A percentile compares a stretch with the other conserved stretches of the same genome.
These are phyloP conservation scores for Gibbula magus DNA, from an alignment of 2,888 invertebrate species.

Conservation along the genomic window DNA sequence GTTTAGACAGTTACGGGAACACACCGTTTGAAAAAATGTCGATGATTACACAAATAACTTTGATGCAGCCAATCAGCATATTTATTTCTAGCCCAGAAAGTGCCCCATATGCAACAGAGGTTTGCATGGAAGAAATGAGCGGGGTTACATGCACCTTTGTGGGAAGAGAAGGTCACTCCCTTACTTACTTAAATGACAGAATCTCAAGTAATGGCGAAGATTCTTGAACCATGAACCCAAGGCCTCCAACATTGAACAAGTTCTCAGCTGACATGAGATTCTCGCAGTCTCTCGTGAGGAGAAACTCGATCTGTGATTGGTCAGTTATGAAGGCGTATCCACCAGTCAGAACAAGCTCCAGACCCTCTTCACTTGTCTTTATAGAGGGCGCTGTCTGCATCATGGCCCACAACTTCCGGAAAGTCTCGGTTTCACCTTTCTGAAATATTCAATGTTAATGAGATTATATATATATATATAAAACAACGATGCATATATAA, in stretches of 20 bases:
- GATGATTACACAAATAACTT: too few relatives aligned
- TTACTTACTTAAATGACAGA: slow-evolving; percentile 32
- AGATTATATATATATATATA: too few relatives aligned
- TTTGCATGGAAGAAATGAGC: too few relatives aligned
- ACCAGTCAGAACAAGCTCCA: slow-evolving; percentile 30
- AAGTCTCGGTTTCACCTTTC: slow-evolving; percentile 29
- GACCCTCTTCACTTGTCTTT: slow-evolving; percentile 25
- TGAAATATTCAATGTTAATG: slow-evolving; percentile 17
- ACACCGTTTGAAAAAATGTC: too few relatives aligned
- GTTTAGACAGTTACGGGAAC: too few relatives aligned
- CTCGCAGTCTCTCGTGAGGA: slow-evolving; percentile 27
- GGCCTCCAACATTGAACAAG: slow-evolving; percentile 31
- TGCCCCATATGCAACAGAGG: too few relatives aligned
- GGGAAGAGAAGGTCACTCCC: too few relatives aligned
- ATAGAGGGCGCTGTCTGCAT: slow-evolving; percentile 27
- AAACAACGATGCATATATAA: too few relatives aligned
- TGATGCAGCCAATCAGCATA: too few relatives aligned
- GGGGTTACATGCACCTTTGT: too few relatives aligned
- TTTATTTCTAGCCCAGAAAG: too few relatives aligned
- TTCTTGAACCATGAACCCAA: slow-evolving; percentile 36
- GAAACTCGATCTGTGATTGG: slow-evolving; percentile 34
- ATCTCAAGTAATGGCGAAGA: slow-evolving; percentile 27
- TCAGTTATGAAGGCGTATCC: slow-evolving; percentile 36
- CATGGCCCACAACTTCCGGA: slow-evolving; percentile 30
- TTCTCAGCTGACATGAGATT: slow-evolving; percentile 29